Conservation (phyloP, 2,888 invertebrate species). For the Glaucopsyche alexis region DNA sequence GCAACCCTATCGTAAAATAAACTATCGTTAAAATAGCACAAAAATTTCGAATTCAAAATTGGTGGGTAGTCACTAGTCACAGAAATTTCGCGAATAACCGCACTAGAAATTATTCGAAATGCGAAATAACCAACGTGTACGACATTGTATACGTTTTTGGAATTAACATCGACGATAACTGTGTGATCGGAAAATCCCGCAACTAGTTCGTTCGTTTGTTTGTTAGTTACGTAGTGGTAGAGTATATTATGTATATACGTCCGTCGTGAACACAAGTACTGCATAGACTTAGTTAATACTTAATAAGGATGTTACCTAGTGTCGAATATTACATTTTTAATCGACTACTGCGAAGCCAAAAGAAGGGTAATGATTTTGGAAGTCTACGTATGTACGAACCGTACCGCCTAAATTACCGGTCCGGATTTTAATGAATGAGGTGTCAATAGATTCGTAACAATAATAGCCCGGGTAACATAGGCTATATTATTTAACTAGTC, state of each 20-base stretch:
- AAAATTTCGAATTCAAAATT: background rate
- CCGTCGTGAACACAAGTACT: background rate
- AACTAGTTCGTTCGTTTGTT: constrained; percentile 6
- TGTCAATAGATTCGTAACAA: no score
- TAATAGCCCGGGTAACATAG: no score
- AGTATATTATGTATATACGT: no score
- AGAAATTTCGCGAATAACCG: background rate
- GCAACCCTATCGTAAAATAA: background rate
- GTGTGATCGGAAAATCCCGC: constrained; percentile 3
- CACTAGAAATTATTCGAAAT: constrained; percentile 5
- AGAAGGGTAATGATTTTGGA: no score
- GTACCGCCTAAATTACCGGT: no score
- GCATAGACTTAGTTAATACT: background rate
- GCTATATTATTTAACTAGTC: no score
- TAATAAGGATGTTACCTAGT: no score
- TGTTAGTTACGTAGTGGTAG: background rate
- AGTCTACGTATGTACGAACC: no score
- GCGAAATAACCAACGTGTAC: constrained; percentile 2
- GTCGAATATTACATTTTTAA: no score
- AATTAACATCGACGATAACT: constrained; percentile 13
- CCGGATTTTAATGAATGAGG: no score
- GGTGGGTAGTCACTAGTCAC: background rate
- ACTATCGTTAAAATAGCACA: background rate
- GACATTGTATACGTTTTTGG: constrained; percentile 13
- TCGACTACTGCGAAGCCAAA: no score